Evolutionary conservation across 1,140 invertebrate species (phyloP).

Genomic region (Oncopodura yosiiana): DNA sequence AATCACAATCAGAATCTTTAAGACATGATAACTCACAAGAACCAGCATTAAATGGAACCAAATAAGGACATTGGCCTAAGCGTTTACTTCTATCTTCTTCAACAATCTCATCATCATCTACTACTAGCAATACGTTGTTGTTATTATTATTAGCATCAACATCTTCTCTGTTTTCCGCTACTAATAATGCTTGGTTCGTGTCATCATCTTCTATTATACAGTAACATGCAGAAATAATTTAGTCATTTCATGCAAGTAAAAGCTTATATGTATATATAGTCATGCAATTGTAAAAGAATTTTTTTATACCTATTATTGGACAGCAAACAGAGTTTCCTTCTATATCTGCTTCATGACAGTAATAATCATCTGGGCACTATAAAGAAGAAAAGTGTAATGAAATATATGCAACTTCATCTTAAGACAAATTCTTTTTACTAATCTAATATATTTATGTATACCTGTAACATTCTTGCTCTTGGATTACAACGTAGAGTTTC

Average conservation of each 20-base stretch:
- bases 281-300: background rate
- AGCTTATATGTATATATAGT: background rate
- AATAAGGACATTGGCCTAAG: constrained; percentile 70
- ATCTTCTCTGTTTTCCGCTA: constrained; percentile 10
- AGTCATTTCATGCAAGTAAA: too few species aligned
- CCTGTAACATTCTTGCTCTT: constrained; percentile 13
- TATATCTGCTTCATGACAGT: constrained; percentile 26
- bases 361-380: constrained; percentile 33
- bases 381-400: constrained; percentile 18
- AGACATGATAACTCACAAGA: constrained; percentile 66
- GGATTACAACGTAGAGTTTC: constrained; percentile 33
- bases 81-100: constrained; percentile 48
- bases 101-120: constrained; percentile 10
- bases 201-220: background rate
- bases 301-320: constrained; percentile 17
- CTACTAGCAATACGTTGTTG: constrained; percentile 4
- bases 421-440: background rate
- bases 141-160: constrained; percentile 3
- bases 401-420: background rate
- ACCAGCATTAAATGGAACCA: constrained; percentile 55
- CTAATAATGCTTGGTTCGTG: too few species aligned
- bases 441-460: background rate
- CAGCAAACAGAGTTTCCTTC: constrained; percentile 26
- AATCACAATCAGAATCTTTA: constrained; percentile 61
- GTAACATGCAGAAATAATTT: too few species aligned